These are phyloP conservation scores for Harpalus rufipes DNA, from an alignment of 2,888 invertebrate genomes.

Conservation along the genomic window DNA sequence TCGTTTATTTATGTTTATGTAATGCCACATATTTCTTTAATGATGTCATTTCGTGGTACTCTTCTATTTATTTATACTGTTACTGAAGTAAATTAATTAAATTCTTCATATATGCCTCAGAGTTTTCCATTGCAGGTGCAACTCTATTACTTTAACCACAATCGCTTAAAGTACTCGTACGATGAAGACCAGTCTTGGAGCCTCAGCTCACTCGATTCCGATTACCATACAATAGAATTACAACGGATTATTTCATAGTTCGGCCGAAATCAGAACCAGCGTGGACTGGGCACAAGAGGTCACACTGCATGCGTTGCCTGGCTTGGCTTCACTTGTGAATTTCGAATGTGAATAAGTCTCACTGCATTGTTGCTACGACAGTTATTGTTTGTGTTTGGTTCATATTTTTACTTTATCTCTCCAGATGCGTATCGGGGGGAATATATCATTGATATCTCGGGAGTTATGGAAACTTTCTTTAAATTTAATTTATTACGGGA, in stretches of 20 bases:
- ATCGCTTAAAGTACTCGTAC: not conserved
- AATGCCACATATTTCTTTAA: no score
- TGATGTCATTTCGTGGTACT: no score
- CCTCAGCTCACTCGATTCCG: slow-evolving; percentile 37
- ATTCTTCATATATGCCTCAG: not conserved
- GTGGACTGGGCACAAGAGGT: slow-evolving; percentile 42
- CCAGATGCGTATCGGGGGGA: slow-evolving; percentile 32
- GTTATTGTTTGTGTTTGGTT: slow-evolving; percentile 40
- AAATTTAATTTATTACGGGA: slow-evolving; percentile 5
- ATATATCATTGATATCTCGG: slow-evolving; percentile 41
- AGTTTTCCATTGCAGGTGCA: slow-evolving; percentile 40
- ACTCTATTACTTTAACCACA: slow-evolving; percentile 11
- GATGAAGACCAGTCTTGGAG: slow-evolving; percentile 39
- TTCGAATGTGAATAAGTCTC: slow-evolving; percentile 43
- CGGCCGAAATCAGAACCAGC: slow-evolving; percentile 69
- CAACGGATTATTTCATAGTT: slow-evolving; percentile 71
- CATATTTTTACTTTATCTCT: slow-evolving; percentile 50
- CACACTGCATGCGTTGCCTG: slow-evolving; percentile 31
- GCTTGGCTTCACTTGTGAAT: slow-evolving; percentile 33
- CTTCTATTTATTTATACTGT: no score
- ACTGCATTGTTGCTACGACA: slow-evolving; percentile 48
- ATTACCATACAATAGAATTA: slow-evolving; percentile 72
- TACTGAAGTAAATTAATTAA: not conserved
- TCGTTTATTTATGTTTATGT: no score
- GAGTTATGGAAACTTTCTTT: slow-evolving; percentile 44